A percentile compares a stretch with the other conserved stretches of the same genome.
Conservation (phyloP, 2,113 vertebrate genomes). For the Sylvilagus bachmani region DNA sequence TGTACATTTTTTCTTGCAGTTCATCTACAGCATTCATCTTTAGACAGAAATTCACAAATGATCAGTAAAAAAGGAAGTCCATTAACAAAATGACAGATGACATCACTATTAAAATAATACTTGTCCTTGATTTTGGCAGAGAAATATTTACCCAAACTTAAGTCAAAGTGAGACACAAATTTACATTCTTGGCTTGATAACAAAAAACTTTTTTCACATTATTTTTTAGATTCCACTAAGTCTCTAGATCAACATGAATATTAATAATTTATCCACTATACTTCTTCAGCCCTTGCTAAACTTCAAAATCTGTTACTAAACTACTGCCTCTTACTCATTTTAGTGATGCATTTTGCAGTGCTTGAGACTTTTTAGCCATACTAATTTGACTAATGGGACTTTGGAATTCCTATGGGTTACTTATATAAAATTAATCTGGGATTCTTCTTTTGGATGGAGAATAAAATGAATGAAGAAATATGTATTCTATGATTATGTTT, state of each 20-base stretch:
- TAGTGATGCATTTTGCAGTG: slow-evolving; percentile 23
- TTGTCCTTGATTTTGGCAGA: slow-evolving; percentile 25
- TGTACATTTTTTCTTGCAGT: slow-evolving; percentile 84
- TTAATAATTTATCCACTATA: background rate
- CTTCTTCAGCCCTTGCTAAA: background rate
- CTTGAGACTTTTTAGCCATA: background rate
- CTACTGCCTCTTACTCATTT: background rate
- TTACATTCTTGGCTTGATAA: slow-evolving; percentile 11
- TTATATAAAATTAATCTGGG: slow-evolving; percentile 23
- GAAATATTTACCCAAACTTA: slow-evolving; percentile 40
- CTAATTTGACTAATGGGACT: slow-evolving; percentile 17
- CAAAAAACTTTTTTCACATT: slow-evolving; percentile 18
- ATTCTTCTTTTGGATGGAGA: slow-evolving; percentile 8
- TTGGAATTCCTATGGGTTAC: slow-evolving; percentile 65
- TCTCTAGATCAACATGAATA: background rate
- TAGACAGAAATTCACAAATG: slow-evolving; percentile 74
- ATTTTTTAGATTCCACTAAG: slow-evolving; percentile 21
- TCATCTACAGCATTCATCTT: slow-evolving; percentile 75
- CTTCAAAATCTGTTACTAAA: slow-evolving; percentile 38
- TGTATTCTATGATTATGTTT: background rate
- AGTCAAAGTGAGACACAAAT: background rate
- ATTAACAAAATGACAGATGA: slow-evolving; percentile 57
- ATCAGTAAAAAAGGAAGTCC: slow-evolving; percentile 48
- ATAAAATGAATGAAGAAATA: background rate
- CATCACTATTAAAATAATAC: slow-evolving; percentile 23